Evolutionary conservation across 2,888 invertebrate genomes (phyloP).

Genomic region (Lobophora halterata): DNA sequence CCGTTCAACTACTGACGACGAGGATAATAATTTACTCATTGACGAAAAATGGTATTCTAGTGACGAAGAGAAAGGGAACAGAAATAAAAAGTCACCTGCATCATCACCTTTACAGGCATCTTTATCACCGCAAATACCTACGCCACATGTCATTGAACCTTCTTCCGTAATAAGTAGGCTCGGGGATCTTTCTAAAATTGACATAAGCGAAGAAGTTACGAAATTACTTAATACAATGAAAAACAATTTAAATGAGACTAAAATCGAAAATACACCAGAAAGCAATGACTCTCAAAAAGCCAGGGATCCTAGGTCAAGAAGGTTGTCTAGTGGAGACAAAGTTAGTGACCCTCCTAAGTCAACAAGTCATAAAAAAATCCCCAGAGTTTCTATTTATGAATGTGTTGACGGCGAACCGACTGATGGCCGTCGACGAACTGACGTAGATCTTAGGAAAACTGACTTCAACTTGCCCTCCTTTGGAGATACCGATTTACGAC

Average conservation of each 20-base stretch:
- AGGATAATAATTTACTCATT: constrained; percentile 79
- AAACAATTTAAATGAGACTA: constrained; percentile 66
- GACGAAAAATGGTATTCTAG: constrained; percentile 90
- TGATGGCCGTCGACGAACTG: constrained; percentile 67
- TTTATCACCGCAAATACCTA: constrained; percentile 51
- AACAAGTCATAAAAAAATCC: constrained; percentile 46
- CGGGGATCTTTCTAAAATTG: constrained; percentile 86
- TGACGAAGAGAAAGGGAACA: constrained; percentile 84
- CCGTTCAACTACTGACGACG: constrained; percentile 78
- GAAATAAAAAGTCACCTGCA: constrained; percentile 57
- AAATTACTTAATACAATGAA: constrained; percentile 84
- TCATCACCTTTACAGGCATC: constrained; percentile 56
- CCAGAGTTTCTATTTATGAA: constrained; percentile 81
- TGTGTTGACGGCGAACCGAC: constrained; percentile 80
- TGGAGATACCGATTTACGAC: constrained; percentile 84
- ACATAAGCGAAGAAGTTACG: constrained; percentile 87
- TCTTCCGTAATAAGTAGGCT: constrained; percentile 81
- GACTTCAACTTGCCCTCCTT: constrained; percentile 80
- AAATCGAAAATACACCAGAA: constrained; percentile 44
- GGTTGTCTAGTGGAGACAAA: constrained; percentile 62
- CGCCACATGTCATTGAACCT: constrained; percentile 78
- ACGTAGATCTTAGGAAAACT: constrained; percentile 75
- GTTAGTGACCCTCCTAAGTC: constrained; percentile 43
- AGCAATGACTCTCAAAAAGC: constrained; percentile 48
- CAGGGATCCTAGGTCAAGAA: constrained; percentile 66